A percentile compares a stretch with the other conserved stretches of the same genome.
Evolutionary conservation across 2,113 vertebrate species (phyloP).

Genomic region (Lichenostomus cassidix): DNA sequence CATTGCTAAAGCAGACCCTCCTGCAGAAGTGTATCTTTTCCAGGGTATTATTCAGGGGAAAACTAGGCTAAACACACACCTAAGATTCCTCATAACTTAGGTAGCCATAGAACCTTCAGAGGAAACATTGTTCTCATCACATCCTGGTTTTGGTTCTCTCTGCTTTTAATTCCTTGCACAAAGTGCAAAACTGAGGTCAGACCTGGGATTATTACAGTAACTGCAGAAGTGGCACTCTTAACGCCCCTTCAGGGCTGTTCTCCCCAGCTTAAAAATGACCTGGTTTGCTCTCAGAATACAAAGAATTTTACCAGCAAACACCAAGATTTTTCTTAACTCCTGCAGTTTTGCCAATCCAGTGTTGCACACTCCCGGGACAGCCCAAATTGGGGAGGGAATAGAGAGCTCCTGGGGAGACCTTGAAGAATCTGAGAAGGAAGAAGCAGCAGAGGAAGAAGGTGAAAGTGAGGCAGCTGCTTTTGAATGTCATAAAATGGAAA

Average conservation of each 20-base stretch:
- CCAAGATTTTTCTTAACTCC: slow-evolving; percentile 73
- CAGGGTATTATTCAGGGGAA: not conserved
- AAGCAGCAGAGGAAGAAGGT: slow-evolving; percentile 48
- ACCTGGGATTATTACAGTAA: not conserved
- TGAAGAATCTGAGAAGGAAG: slow-evolving; percentile 80
- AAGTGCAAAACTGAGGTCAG: not conserved
- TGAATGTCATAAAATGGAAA: slow-evolving; percentile 50
- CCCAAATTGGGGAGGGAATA: slow-evolving; percentile 87
- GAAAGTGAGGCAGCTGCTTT: slow-evolving; percentile 46
- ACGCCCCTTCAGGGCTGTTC: not conserved
- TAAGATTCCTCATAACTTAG: not conserved
- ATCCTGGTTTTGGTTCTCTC: not conserved
- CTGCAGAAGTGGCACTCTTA: not conserved
- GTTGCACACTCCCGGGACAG: slow-evolving; percentile 84
- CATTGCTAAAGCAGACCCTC: slow-evolving; percentile 76
- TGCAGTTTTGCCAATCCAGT: slow-evolving; percentile 79
- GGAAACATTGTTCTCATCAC: not conserved
- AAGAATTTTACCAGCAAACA: not conserved
- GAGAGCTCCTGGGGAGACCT: slow-evolving; percentile 88
- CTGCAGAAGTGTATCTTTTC: slow-evolving; percentile 81
- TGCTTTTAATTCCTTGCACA: not conserved
- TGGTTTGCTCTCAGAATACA: not conserved
- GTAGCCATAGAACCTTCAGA: not conserved
- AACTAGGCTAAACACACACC: not conserved
- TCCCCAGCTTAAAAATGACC: not conserved